Evolutionary conservation across 2,797 vertebrate species (phyloP), one percentile per base, ranked within the genome.

Genomic region (Eupleurogrammus muticus): DNA sequence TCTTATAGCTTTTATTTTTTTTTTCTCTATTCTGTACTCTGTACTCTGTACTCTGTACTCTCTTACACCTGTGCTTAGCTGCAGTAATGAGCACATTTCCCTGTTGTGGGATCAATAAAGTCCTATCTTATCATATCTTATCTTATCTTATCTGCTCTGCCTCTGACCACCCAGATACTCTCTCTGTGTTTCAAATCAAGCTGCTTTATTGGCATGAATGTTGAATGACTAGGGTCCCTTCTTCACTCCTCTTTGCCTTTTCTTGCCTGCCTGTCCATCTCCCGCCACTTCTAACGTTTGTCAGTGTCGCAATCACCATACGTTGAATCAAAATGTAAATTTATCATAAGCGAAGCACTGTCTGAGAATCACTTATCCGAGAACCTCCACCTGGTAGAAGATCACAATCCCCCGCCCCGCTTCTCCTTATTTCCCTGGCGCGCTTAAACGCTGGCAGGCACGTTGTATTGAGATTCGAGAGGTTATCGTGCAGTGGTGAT

Each of bases 131-230:
- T n/a, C n/a, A n/a, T n/a, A n/a, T n/a, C n/a, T n/a, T n/a, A n/a
- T n/a, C n/a, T n/a, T n/a, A n/a, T n/a, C n/a, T n/a, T n/a, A n/a
- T 67, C 75, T 2, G 50, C 75, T 78, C 46, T 32, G 59, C 69
- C 80, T 73, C 80, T 60, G 87, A 82, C 88, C 88, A 90, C 88
- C 87, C 90, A 88, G 82, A 44, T 65, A 60, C 77, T 71, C 66
- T 57, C 40, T 19, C 42, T 70, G 9, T 53, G 50, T 57, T 81
- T 78, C 75, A 52, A 13, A 63, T 75, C 79, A 71, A 60, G 66
- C 71, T 54, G 70, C 72, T 82, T 87, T 60, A 77, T 70, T 68
- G 77, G 61, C 63, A 42, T 70, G 62, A 77, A 79, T 47, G 69
- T 69, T 70, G 46, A 44, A 68, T 64, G n/a, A 24, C 55, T 38